Evolutionary conservation across 1,140 invertebrate genomes (phyloP).

Genomic region (Tetranychus urticae): DNA sequence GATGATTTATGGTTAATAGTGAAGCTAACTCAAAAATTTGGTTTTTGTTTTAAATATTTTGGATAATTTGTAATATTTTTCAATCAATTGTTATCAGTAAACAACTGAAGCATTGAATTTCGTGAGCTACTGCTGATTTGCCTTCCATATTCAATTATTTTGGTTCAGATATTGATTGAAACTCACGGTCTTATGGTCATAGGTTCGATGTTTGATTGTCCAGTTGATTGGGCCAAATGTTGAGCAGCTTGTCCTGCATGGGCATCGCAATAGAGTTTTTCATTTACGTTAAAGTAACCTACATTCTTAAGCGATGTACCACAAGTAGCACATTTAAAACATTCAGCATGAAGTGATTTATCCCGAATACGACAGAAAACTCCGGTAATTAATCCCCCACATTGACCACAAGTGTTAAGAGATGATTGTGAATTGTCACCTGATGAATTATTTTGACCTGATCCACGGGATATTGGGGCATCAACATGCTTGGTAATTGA

Average conservation of each 20-base stretch:
- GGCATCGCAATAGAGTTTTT: slow-evolving; percentile 85
- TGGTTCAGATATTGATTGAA: background rate
- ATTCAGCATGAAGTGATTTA: slow-evolving; percentile 82
- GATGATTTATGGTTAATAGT: too few relatives aligned
- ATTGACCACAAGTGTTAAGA: slow-evolving; percentile 75
- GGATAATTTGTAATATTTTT: too few relatives aligned
- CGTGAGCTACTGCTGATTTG: background rate
- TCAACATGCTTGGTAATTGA: slow-evolving; percentile 27
- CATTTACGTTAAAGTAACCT: slow-evolving; percentile 80
- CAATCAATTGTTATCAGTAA: too few relatives aligned
- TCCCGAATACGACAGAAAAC: slow-evolving; percentile 37
- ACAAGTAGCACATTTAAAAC: slow-evolving; percentile 87
- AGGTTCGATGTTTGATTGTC: background rate
- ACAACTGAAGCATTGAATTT: too few relatives aligned
- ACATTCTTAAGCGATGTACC: slow-evolving; percentile 82
- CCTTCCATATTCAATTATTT: background rate
- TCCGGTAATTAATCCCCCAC: slow-evolving; percentile 81
- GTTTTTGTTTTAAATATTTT: too few relatives aligned
- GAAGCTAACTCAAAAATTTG: too few relatives aligned
- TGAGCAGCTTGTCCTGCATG: slow-evolving; percentile 70
- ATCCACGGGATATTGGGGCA: slow-evolving; percentile 36
- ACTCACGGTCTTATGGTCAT: background rate
- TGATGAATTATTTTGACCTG: slow-evolving; percentile 18
- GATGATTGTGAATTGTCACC: background rate
- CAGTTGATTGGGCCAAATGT: slow-evolving; percentile 14